phyloP scores from a whole-genome alignment of 2,888 invertebrate genomes.

The Cotesia congregata region DNA sequence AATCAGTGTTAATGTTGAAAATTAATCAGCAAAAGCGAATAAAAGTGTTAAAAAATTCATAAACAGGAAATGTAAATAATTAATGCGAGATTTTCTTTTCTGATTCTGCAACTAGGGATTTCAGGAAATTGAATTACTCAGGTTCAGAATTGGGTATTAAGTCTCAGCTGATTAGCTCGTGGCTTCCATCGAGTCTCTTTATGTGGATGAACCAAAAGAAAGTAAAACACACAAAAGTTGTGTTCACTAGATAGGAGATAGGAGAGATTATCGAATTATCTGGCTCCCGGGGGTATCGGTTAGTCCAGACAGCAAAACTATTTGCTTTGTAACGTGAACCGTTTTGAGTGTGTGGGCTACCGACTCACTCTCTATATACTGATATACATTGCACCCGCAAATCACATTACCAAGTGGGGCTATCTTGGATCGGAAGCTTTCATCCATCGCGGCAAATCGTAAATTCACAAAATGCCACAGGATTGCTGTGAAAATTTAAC shows the following conservation, averaged over 20 bases:
- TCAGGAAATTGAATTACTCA: not conserved
- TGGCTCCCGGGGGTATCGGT: conserved; percentile 31
- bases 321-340: conserved; percentile 39
- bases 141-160: not conserved
- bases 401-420: conserved; percentile 28
- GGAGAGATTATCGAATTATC: conserved; percentile 45
- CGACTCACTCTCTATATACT: conserved; percentile 22
- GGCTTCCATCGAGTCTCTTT: not conserved
- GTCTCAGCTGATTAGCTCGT: not conserved
- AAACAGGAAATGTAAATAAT: not conserved
- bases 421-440: conserved; percentile 23
- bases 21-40: not conserved
- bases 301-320: conserved; percentile 40
- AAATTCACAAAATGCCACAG: conserved; percentile 15
- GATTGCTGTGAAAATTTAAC: conserved; percentile 40
- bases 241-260: conserved; percentile 28
- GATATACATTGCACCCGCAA: conserved; percentile 19
- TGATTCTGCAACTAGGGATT: not conserved
- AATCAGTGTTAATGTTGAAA: not conserved
- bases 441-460: conserved; percentile 6
- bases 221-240: not conserved
- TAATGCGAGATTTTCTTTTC: not conserved
- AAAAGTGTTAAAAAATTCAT: not conserved
- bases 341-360: conserved; percentile 24
- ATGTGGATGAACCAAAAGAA: not conserved